phyloP scores from a whole-genome alignment of 2,113 vertebrate genomes.

The Notechis scutatus region DNA sequence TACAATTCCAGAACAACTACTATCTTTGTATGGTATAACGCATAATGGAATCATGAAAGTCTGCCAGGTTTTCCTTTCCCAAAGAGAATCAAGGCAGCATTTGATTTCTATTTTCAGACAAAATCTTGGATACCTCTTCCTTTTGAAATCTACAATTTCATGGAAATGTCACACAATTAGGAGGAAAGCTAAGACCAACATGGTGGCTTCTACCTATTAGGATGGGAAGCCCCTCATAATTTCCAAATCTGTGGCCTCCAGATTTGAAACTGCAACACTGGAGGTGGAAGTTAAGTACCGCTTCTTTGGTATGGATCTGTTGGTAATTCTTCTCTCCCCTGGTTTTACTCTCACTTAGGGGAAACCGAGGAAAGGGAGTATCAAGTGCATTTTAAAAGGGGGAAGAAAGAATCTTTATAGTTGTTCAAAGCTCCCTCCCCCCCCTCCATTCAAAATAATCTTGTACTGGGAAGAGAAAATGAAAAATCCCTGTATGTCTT shows the following conservation, averaged over 20 bases:
- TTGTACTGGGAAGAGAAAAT: too few species aligned
- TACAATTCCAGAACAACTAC: neutral
- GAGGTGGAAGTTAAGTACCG: too few species aligned
- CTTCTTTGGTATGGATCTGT: neutral
- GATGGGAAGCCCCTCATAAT: neutral
- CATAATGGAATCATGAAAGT: too few species aligned
- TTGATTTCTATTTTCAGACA: too few species aligned
- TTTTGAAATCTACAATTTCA: neutral
- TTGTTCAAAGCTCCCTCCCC: too few species aligned
- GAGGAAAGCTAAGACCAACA: neutral
- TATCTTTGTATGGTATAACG: too few species aligned
- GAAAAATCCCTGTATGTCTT: too few species aligned
- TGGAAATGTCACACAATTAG: neutral
- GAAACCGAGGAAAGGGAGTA: neutral
- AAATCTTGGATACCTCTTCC: too few species aligned
- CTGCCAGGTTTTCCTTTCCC: too few species aligned
- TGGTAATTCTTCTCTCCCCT: neutral
- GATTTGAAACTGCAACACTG: neutral
- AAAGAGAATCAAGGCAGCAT: too few species aligned
- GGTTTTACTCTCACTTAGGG: neutral
- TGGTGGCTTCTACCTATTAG: neutral
- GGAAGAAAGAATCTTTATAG: neutral
- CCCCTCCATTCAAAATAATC: too few species aligned
- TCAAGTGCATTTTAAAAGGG: neutral
- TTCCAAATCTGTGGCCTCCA: neutral